These are phyloP conservation scores for Deroplatys truncata DNA, from an alignment of 2,888 invertebrate genomes.

Conservation along the genomic window DNA sequence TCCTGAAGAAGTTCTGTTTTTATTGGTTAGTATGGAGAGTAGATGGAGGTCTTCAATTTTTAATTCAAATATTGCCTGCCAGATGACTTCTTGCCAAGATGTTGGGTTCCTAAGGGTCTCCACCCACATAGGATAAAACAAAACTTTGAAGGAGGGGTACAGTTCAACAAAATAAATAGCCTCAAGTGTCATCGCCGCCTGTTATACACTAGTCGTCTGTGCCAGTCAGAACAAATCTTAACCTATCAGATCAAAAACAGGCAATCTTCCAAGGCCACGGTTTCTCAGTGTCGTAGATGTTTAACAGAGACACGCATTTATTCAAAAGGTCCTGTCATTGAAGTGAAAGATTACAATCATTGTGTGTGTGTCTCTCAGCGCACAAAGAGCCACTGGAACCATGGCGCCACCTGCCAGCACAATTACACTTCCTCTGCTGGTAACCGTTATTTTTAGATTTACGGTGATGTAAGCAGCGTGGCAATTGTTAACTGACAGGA, in stretches of 20 bases:
- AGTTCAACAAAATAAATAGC: no score
- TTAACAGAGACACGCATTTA: not conserved
- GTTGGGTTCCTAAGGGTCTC: no score
- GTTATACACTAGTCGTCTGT: no score
- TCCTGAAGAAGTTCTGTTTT: no score
- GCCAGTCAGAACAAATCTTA: not conserved
- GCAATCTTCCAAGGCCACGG: not conserved
- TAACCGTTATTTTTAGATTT: not conserved
- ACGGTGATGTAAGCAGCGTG: not conserved
- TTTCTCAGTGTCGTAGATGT: not conserved
- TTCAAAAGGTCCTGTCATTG: not conserved
- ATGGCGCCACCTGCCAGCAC: no score
- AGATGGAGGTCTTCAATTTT: no score
- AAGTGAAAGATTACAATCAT: not conserved
- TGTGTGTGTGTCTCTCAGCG: not conserved
- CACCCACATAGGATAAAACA: no score
- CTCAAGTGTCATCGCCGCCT: no score
- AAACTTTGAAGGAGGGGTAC: no score
- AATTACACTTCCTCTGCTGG: not conserved
- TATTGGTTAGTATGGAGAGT: no score
- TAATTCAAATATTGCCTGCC: no score
- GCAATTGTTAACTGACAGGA: not conserved
- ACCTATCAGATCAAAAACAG: not conserved
- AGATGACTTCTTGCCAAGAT: no score
- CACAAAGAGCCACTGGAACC: not conserved